These are phyloP conservation scores for Yponomeuta cagnagella DNA, from an alignment of 2,888 invertebrate genomes.

Conservation along the genomic window DNA sequence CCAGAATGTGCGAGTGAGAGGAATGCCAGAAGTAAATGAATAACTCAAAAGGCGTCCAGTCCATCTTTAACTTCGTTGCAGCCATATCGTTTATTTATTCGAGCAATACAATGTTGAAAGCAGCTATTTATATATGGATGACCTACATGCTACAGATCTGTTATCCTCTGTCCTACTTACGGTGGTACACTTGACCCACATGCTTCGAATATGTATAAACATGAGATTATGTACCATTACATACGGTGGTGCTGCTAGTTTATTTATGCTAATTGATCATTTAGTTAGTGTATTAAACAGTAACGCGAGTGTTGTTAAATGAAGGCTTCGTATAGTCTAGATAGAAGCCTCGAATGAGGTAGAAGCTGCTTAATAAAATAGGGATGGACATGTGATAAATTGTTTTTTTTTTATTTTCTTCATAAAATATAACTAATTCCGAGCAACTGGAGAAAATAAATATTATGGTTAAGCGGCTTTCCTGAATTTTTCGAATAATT, in stretches of 20 bases:
- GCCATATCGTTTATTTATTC: conserved; percentile 20
- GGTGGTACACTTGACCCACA: conserved; percentile 64
- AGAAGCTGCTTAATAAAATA: too few relatives aligned
- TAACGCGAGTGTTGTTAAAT: background rate
- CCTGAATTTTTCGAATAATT: too few relatives aligned
- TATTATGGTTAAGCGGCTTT: too few relatives aligned
- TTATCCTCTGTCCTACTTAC: conserved; percentile 69
- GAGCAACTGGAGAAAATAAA: too few relatives aligned
- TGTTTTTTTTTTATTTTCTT: too few relatives aligned
- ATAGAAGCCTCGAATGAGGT: too few relatives aligned
- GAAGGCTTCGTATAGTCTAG: too few relatives aligned
- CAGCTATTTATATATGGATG: conserved; percentile 27
- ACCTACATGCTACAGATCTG: conserved; percentile 56
- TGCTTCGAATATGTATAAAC: conserved; percentile 23
- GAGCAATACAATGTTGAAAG: conserved; percentile 4
- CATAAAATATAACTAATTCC: too few relatives aligned
- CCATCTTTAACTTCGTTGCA: background rate
- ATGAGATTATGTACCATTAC: conserved; percentile 6
- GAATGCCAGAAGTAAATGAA: too few relatives aligned
- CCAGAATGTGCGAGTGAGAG: too few relatives aligned
- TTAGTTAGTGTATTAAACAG: background rate
- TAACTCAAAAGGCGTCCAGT: background rate
- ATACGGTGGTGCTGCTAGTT: conserved; percentile 14
- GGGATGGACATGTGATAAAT: too few relatives aligned
- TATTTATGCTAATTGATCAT: conserved; percentile 25